Evolutionary conservation across 1,140 invertebrate species (phyloP).

Genomic region (Eubasilissa regina): DNA sequence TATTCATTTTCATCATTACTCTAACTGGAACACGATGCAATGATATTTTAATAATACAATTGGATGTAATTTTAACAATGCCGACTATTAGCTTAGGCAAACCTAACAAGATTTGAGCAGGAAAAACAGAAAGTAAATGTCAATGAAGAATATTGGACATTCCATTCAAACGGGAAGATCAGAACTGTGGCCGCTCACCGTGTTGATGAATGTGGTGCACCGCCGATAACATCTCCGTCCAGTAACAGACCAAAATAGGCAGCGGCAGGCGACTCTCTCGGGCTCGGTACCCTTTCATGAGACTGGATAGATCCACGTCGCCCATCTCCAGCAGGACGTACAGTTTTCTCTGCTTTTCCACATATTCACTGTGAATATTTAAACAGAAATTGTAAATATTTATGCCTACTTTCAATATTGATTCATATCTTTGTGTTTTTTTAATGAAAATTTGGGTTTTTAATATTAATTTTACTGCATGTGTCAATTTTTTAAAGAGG

Average conservation of each 20-base stretch:
- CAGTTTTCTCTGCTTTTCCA: conserved; percentile 77
- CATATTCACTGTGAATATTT: conserved; percentile 68
- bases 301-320: conserved; percentile 88
- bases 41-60: too few relatives aligned
- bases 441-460: neutral
- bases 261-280: conserved; percentile 76
- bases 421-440: neutral
- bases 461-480: too few relatives aligned
- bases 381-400: neutral
- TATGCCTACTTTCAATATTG: neutral
- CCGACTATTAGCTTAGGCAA: too few relatives aligned
- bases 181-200: too few relatives aligned
- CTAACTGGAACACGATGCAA: too few relatives aligned
- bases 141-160: neutral
- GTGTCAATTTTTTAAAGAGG: too few relatives aligned
- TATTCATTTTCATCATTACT: too few relatives aligned
- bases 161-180: neutral
- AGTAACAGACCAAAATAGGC: conserved; percentile 89
- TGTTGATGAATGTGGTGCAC: conserved; percentile 93
- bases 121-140: neutral
- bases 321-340: conserved; percentile 95
- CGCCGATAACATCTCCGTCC: conserved; percentile 94
- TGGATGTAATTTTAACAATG: too few relatives aligned
- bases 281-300: conserved; percentile 77
- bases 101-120: too few relatives aligned